Conservation (phyloP, 2,113 vertebrate genomes). For the Ochotona curzoniae region DNA sequence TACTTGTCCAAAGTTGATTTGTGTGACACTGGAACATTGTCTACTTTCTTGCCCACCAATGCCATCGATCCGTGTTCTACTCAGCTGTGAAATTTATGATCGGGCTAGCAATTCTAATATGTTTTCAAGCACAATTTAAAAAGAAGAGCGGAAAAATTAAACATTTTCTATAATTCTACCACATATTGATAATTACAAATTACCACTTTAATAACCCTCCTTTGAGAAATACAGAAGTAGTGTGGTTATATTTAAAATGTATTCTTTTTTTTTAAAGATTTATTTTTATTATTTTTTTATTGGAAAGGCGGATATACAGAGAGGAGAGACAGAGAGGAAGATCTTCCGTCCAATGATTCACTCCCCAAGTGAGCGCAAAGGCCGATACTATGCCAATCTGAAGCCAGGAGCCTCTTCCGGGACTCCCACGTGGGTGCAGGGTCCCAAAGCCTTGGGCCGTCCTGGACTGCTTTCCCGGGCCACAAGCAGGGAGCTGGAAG, state of each 20-base stretch:
- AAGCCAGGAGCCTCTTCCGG: too few relatives aligned
- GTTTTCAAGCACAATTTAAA: neutral
- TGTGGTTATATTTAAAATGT: constrained; percentile 15
- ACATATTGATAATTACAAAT: neutral
- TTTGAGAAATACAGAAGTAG: neutral
- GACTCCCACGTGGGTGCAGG: too few relatives aligned
- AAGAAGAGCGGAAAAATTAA: constrained; percentile 21
- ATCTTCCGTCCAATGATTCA: too few relatives aligned
- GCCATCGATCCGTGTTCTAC: neutral
- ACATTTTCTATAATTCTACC: constrained; percentile 1
- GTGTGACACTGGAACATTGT: neutral
- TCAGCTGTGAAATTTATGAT: neutral
- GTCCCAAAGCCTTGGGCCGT: too few relatives aligned
- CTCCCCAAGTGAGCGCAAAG: too few relatives aligned
- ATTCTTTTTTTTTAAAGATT: neutral
- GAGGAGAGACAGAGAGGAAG: too few relatives aligned
- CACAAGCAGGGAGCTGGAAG: too few relatives aligned
- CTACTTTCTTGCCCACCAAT: neutral
- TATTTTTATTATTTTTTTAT: too few relatives aligned
- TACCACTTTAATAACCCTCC: neutral
- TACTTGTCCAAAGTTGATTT: neutral
- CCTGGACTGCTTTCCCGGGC: too few relatives aligned
- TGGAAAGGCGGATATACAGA: too few relatives aligned
- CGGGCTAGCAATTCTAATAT: neutral
- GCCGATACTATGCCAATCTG: too few relatives aligned